Base-by-base conservation (phyloP, 2,113 vertebrate genomes). In the Paralichthys olivaceus region DNA sequence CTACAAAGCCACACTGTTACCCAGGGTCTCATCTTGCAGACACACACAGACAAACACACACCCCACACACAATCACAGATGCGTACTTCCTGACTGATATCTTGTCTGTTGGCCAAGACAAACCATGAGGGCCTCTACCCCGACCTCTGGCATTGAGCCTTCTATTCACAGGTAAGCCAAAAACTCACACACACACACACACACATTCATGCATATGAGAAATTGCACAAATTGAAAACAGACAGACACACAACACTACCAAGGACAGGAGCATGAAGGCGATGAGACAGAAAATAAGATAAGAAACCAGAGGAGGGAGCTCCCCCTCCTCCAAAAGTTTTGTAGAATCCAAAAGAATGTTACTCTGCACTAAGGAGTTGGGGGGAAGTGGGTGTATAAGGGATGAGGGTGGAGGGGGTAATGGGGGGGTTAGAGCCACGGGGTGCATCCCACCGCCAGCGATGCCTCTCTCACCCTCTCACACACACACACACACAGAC, bases 361-460 rank as follows among this genome's bases (percentile, higher is more conserved):
- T 61, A 53, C 22, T 79, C 25, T 69, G 61, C 22, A 77, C 34
- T 58, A 61, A 75, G 79, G 76, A 77, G 84, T 77, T 29, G 40
- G 53, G 54, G 14, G 80, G 73, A 87, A 77, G 80, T 67, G 78
- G 37, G 80, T 66, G 65, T 62, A 65, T 49, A 54, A 60, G 72
- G 54, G 60, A 63, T 63, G 37, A 71, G 58, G 72, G 60, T 63
- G 51, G 69, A 15, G 45, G n/a, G 29, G 73, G 67, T 49, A 68
- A 47, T 20, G 67, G 9, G 29, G 32, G 59, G 51, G 59, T 87
- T 11, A 59, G 73, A 83, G 90, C 85, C 82, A 81, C 68, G 47
- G 90, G 89, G 86, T 87, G 88, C 80, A 87, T 91, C 83, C 55
- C 79, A 90, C 91, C 88, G 75, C 83, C 8, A 85, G 89, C 84